phyloP scores from a whole-genome alignment of 2,888 invertebrate species.

The Scotopteryx bipunctaria region DNA sequence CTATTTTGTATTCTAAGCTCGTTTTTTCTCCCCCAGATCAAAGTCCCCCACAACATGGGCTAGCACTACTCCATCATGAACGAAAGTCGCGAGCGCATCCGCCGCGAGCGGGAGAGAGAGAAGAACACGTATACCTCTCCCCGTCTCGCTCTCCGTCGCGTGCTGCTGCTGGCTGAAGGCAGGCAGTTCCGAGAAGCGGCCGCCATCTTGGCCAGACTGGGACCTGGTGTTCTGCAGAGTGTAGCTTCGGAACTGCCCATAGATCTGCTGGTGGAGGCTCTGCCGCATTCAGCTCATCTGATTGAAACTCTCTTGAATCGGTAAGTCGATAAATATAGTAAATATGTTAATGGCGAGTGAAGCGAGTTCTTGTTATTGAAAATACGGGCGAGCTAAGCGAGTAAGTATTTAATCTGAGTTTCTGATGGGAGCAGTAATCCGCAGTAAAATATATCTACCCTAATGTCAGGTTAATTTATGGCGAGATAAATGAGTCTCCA shows the following conservation, averaged over 20 bases:
- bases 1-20: not conserved
- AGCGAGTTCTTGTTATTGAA: not conserved
- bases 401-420: no score
- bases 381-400: no score
- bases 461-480: no score
- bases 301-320: constrained; percentile 91
- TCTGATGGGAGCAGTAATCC: no score
- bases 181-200: constrained; percentile 96
- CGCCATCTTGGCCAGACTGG: constrained; percentile 90
- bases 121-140: constrained; percentile 86
- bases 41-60: constrained; percentile 54
- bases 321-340: constrained; percentile 61
- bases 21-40: constrained; percentile 23
- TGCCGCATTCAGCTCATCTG: constrained; percentile 94
- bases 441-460: no score
- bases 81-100: constrained; percentile 88
- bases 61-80: constrained; percentile 80
- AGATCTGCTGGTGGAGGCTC: constrained; percentile 93
- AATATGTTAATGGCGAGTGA: not conserved
- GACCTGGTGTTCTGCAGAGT: constrained; percentile 90
- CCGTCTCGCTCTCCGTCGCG: constrained; percentile 85
- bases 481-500: no score
- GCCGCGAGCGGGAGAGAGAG: constrained; percentile 84
- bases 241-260: constrained; percentile 91
- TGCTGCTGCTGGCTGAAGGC: constrained; percentile 93